Percentiles rank a stretch among this genome's conserved stretches.
Conservation (phyloP, 2,113 vertebrate genomes). For the Lates calcarifer region DNA sequence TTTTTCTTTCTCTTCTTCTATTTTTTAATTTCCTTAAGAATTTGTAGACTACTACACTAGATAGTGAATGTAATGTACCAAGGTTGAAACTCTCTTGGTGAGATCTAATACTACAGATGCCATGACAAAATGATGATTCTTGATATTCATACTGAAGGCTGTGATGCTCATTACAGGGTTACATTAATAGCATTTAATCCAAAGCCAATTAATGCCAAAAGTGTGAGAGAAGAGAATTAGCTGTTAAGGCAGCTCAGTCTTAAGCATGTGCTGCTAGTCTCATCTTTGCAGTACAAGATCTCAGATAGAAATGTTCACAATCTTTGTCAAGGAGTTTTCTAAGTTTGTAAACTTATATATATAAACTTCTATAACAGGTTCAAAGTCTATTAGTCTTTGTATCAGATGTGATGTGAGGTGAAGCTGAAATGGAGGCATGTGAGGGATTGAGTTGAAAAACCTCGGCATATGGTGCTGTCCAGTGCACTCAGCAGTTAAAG, state of each 20-base stretch:
- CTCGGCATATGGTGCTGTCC: neutral
- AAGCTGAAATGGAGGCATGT: conserved; percentile 2
- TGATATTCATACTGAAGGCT: neutral
- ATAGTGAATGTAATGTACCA: neutral
- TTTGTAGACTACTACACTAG: too few relatives aligned
- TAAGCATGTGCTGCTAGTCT: neutral
- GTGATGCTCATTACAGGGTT: neutral
- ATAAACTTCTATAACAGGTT: neutral
- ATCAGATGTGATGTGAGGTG: neutral
- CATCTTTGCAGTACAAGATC: neutral
- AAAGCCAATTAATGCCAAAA: neutral
- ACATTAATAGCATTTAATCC: neutral
- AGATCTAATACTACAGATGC: neutral
- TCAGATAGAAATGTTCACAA: neutral
- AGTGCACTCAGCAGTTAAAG: conserved; percentile 15
- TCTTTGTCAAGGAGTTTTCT: too few relatives aligned
- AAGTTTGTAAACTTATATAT: neutral
- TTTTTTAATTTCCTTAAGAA: neutral
- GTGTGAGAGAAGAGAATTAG: neutral
- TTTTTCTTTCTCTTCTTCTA: neutral
- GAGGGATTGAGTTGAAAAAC: neutral
- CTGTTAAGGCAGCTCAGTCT: neutral
- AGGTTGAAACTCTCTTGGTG: neutral
- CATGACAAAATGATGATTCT: too few relatives aligned
- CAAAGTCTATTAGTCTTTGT: conserved; percentile 1